Evolutionary conservation across 2,113 vertebrate genomes (phyloP).

Genomic region (Hyaena hyaena): DNA sequence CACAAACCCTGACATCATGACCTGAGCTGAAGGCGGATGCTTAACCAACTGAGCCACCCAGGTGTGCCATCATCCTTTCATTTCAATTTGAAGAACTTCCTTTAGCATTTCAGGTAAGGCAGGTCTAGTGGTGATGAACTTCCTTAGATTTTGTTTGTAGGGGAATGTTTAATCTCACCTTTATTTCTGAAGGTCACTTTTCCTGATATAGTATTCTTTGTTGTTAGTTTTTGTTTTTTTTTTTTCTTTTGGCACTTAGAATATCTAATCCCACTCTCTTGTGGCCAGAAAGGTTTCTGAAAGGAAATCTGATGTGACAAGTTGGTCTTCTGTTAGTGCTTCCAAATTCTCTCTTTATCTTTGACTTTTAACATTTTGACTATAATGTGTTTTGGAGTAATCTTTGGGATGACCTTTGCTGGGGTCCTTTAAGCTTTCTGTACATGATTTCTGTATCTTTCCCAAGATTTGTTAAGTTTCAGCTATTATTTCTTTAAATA

Average conservation of each 20-base stretch:
- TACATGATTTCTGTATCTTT: neutral
- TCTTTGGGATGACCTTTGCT: neutral
- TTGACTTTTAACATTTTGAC: neutral
- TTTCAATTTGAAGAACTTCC: neutral
- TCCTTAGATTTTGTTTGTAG: neutral
- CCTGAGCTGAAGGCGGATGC: too few relatives aligned
- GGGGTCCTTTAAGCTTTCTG: neutral
- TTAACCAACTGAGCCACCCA: too few relatives aligned
- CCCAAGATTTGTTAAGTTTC: neutral
- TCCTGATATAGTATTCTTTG: neutral
- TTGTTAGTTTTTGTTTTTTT: neutral
- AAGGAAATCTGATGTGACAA: neutral
- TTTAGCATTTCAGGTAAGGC: neutral
- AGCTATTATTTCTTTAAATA: neutral
- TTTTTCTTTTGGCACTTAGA: neutral
- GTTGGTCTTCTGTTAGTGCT: neutral
- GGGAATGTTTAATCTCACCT: neutral
- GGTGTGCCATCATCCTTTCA: neutral
- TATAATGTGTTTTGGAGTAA: neutral
- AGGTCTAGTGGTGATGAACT: neutral
- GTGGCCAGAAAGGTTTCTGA: neutral
- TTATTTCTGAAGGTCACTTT: neutral
- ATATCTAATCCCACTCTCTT: neutral
- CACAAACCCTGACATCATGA: too few relatives aligned
- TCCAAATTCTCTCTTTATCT: neutral